These are phyloP conservation scores for Molossus molossus DNA, from an alignment of 2,797 vertebrate genomes.

Conservation along the genomic window DNA sequence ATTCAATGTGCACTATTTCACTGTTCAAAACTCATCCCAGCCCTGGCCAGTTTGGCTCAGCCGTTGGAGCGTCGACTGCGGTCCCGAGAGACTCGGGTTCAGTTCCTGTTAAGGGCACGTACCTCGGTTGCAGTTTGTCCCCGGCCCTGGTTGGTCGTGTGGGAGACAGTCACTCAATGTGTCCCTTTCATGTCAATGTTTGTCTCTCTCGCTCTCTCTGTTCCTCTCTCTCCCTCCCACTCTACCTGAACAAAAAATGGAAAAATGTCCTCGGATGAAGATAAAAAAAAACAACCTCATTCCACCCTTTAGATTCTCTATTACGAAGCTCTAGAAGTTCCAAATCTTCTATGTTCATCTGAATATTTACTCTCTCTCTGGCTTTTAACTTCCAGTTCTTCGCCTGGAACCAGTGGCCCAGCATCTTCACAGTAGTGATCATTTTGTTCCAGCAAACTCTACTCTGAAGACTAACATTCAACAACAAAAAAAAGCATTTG, in stretches of 20 bases:
- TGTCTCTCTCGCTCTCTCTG: no score
- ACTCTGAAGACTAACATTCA: not conserved
- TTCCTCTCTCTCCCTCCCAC: no score
- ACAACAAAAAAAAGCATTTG: not conserved
- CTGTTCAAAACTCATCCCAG: not conserved
- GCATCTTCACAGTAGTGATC: not conserved
- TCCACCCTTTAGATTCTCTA: not conserved
- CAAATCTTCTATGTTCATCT: not conserved
- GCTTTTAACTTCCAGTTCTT: not conserved
- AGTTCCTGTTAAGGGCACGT: no score
- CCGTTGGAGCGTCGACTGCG: no score
- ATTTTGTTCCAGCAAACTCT: constrained; percentile 10
- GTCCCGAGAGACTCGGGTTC: no score
- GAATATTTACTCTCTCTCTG: not conserved
- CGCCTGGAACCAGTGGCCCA: not conserved
- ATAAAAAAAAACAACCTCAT: not conserved
- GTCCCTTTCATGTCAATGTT: no score
- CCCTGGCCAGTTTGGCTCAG: no score
- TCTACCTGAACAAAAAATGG: no score
- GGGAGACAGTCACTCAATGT: no score
- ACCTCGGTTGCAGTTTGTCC: no score
- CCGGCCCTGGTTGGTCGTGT: no score
- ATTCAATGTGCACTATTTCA: not conserved
- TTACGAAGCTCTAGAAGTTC: not conserved
- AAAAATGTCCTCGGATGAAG: no score